Conservation (phyloP, 35 echinoderm and acorn worm species). For the Hemicentrotus pulcherrimus region DNA sequence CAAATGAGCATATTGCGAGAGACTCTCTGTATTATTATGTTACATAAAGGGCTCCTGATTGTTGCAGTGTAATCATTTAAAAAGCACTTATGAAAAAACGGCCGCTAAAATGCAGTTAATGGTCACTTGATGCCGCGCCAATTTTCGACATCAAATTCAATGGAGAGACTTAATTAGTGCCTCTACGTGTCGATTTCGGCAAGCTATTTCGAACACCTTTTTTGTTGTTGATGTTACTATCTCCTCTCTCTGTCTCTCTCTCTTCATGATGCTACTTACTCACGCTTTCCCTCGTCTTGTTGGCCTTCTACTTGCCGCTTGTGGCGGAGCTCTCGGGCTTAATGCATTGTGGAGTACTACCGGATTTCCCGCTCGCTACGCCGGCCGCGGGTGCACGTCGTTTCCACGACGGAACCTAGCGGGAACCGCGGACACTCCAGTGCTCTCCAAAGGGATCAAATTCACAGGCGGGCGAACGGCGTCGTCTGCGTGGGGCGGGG, state of each 20-base stretch:
- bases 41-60: neutral
- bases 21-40: neutral
- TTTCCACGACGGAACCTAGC: slow-evolving; percentile 31
- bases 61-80: slow-evolving; percentile 18
- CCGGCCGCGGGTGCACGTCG: slow-evolving; percentile 45
- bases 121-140: neutral
- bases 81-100: slow-evolving; percentile 38
- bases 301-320: neutral
- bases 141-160: neutral
- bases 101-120: slow-evolving; percentile 37
- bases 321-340: slow-evolving; percentile 49
- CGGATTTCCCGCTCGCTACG: slow-evolving; percentile 47
- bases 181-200: slow-evolving; percentile 20
- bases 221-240: neutral
- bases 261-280: neutral
- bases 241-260: neutral
- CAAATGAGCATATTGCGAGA: neutral
- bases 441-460: slow-evolving; percentile 45
- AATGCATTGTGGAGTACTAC: slow-evolving; percentile 48
- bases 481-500: slow-evolving; percentile 30
- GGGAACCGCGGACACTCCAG: slow-evolving; percentile 49
- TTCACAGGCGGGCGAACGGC: neutral
- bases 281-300: neutral
- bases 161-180: slow-evolving; percentile 15
- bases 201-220: slow-evolving; percentile 11